Conservation (phyloP, 2,888 invertebrate genomes). For the Drosophila kuntzei region DNA sequence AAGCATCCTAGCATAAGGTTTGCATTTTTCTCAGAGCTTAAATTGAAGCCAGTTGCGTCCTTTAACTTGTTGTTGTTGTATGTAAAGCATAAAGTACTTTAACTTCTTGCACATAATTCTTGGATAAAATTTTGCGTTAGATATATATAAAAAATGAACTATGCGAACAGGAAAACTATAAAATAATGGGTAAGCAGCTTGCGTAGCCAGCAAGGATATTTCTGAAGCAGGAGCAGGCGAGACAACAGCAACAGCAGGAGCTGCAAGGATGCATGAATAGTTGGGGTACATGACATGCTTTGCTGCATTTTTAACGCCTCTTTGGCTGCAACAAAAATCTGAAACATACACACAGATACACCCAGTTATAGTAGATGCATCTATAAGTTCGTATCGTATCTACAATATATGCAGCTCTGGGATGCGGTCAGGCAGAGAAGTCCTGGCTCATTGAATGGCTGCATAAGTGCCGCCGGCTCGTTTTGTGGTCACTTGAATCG, state of each 20-base stretch:
- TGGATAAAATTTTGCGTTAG: slow-evolving; percentile 36
- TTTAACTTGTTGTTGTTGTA: slow-evolving; percentile 10
- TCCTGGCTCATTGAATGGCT: slow-evolving; percentile 35
- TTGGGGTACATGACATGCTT: slow-evolving; percentile 19
- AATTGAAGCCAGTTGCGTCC: background rate
- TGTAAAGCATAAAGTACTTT: slow-evolving; percentile 28
- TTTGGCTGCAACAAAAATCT: slow-evolving; percentile 26
- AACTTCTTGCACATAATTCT: slow-evolving; percentile 54
- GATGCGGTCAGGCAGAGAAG: slow-evolving; percentile 30
- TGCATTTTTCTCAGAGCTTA: slow-evolving; percentile 5
- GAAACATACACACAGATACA: slow-evolving; percentile 5
- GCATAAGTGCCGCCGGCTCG: slow-evolving; percentile 50
- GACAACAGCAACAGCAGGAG: background rate
- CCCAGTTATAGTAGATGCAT: slow-evolving; percentile 15
- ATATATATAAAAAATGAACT: slow-evolving; percentile 56
- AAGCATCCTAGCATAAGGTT: background rate
- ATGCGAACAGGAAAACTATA: slow-evolving; percentile 35
- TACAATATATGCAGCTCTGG: slow-evolving; percentile 31
- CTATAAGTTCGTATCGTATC: slow-evolving; percentile 11
- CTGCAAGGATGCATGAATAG: slow-evolving; percentile 20
- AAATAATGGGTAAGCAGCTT: slow-evolving; percentile 33
- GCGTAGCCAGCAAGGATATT: slow-evolving; percentile 19
- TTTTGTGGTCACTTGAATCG: slow-evolving; percentile 70
- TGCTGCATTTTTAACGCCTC: slow-evolving; percentile 45
- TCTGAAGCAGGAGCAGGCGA: slow-evolving; percentile 8